Base-by-base conservation (phyloP, 1,140 invertebrate species). In the Sipha flava region DNA sequence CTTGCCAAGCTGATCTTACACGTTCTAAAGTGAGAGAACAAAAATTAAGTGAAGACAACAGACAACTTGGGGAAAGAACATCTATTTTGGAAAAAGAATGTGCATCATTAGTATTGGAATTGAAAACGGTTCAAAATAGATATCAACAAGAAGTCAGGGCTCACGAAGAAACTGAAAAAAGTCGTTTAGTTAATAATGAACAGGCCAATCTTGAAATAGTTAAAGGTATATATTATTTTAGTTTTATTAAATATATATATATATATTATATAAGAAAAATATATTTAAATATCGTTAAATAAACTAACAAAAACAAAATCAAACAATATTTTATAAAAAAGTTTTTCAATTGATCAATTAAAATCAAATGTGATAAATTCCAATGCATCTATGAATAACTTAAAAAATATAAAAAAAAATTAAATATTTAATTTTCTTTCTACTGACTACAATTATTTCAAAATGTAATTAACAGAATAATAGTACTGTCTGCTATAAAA, bases 161-260 rank as follows among this genome's bases (percentile, higher is more conserved):
- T 0, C 95, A 96, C 84, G 93, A 95, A 84, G 94, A 96, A 86
- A 95, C 94, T 1, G 94, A 95, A 86, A 91, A 90, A 84, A 94
- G 90, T 73, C 91, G 90, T 54, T 89, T 93, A 83, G 87, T 93
- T n/a, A 93, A 91, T 52, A 94, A 94, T 83, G 95, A 97, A 84
- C 94, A 96, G 85, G 94, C 94, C 16, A 96, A 94, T 86, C 85
- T 94, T 81, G 94, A 96, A 87, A 92, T 94, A 82, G 93, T 95
- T 54, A 94, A 95, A 91, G 92, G 94, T 95, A 87, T 86, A 82
- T 82, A 6, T 31, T 29, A 40, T 18, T 34, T 62, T n/a, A n/a
- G n/a, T n/a, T 62, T 34, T 62, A 2, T n/a, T 4, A 29, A 29
- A 31, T 6, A 45, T 45, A 45, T 45, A n/a, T n/a, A n/a, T n/a